Conservation (phyloP, 1,140 invertebrate species). For the Periplaneta americana region DNA sequence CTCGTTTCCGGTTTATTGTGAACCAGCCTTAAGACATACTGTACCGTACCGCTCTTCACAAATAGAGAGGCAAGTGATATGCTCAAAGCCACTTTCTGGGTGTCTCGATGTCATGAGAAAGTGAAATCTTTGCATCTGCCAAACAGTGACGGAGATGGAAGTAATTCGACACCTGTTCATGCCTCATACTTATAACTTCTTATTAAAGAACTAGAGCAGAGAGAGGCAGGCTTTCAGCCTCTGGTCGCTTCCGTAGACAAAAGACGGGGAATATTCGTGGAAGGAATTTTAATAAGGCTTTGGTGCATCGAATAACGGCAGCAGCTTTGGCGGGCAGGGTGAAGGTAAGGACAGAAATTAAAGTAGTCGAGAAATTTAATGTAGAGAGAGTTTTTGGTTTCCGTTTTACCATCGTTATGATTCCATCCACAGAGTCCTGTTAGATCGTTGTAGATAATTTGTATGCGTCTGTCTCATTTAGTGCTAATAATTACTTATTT, state of each 20-base stretch:
- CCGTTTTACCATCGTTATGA: no score
- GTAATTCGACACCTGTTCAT: background rate
- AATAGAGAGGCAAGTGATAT: no score
- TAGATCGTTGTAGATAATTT: no score
- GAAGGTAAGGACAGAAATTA: background rate
- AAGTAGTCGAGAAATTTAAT: background rate
- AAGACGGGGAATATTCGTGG: background rate
- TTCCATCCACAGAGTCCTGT: no score
- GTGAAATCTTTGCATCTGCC: background rate
- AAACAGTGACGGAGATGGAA: background rate
- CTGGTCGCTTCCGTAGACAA: background rate
- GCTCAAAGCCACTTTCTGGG: no score
- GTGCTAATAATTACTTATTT: no score
- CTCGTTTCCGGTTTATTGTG: no score
- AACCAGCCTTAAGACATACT: no score
- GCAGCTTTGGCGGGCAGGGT: background rate
- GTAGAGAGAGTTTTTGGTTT: background rate
- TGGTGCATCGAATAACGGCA: background rate
- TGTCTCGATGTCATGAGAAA: background rate
- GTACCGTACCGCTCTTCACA: no score
- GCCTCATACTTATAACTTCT: background rate
- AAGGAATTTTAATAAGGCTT: background rate
- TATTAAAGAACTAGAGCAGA: background rate
- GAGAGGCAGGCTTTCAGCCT: background rate
- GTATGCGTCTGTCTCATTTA: no score